Evolutionary conservation across 2,797 vertebrate species (phyloP).

Genomic region (Anas capensis): DNA sequence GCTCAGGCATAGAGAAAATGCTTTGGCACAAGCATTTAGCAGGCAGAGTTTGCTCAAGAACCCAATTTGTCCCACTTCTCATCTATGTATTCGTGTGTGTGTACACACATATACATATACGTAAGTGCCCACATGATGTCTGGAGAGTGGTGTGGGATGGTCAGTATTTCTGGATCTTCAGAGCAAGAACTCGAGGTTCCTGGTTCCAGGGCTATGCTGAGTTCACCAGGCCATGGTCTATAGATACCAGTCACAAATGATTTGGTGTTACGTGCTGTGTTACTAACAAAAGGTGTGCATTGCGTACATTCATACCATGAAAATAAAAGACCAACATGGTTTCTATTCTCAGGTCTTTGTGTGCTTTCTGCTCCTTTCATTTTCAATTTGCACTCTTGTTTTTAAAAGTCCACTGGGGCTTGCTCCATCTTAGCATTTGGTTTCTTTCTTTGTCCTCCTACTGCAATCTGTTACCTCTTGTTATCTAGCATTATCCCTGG

Average conservation of each 20-base stretch:
- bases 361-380: conserved; percentile 47
- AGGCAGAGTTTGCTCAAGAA: background rate
- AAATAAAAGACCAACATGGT: background rate
- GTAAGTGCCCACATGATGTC: rapidly evolving
- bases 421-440: conserved; percentile 50
- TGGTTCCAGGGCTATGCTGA: background rate
- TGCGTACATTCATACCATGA: background rate
- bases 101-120: rapidly evolving
- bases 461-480: conserved; percentile 60
- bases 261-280: background rate
- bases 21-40: background rate
- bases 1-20: background rate
- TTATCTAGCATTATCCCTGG: conserved; percentile 49
- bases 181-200: background rate
- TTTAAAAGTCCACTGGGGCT: conserved; percentile 51
- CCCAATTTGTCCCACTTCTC: background rate
- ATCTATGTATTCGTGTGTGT: rapidly evolving
- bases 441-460: conserved; percentile 55
- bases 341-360: background rate
- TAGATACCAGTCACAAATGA: background rate
- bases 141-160: background rate
- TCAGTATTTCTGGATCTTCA: background rate
- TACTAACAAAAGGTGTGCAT: background rate
- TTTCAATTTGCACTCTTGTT: conserved; percentile 50
- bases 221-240: background rate